These are phyloP conservation scores for Platycheirus albimanus DNA, from an alignment of 2,888 invertebrate genomes.

Conservation along the genomic window DNA sequence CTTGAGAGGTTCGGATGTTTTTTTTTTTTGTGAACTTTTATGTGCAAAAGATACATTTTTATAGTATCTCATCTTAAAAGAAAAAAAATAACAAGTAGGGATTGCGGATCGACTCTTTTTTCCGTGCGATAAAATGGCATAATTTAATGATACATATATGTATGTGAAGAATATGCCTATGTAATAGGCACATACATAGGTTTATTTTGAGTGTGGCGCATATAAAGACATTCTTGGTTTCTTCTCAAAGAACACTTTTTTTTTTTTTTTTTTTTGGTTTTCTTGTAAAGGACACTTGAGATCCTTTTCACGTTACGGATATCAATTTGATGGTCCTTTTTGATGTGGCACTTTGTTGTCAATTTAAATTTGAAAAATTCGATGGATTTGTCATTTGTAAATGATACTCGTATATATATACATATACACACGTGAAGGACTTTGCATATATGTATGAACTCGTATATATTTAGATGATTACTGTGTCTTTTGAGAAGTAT, in stretches of 20 bases:
- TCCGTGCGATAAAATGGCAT: conserved; percentile 69
- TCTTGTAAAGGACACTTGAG: conserved; percentile 56
- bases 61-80: conserved; percentile 46
- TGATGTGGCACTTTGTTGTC: conserved; percentile 69
- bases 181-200: not conserved
- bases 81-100: conserved; percentile 20
- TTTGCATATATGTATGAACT: too few species aligned
- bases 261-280: too few species aligned
- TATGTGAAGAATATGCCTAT: conserved; percentile 25
- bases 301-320: conserved; percentile 67
- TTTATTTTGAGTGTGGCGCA: conserved; percentile 20
- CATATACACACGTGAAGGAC: conserved; percentile 43
- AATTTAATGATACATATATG: conserved; percentile 50
- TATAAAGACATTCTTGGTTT: not conserved
- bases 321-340: conserved; percentile 72
- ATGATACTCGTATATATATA: conserved; percentile 55
- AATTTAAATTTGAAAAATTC: conserved; percentile 71
- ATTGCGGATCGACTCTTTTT: conserved; percentile 64
- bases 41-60: conserved; percentile 53
- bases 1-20: too few species aligned
- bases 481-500: not conserved
- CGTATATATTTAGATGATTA: too few species aligned
- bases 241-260: not conserved
- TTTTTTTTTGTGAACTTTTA: conserved; percentile 42
- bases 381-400: conserved; percentile 73